A percentile compares a stretch with the other conserved stretches of the same genome.
phyloP scores from a whole-genome alignment of 1,140 invertebrate genomes.

The Saccostrea glomerata region DNA sequence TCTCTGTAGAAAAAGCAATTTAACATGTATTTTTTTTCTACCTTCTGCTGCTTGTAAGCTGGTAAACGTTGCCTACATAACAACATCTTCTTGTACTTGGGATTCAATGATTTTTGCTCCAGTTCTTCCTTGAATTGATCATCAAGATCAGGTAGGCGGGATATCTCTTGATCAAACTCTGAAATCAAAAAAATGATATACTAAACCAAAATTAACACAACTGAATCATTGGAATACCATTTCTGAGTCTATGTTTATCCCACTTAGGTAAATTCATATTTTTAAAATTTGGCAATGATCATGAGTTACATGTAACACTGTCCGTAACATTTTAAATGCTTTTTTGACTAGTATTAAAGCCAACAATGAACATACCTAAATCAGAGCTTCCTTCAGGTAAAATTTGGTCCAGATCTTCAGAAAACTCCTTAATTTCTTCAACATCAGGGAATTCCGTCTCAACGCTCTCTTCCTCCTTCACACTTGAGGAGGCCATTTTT shows the following conservation, averaged over 20 bases:
- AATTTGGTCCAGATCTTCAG: neutral
- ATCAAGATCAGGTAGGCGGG: conserved; percentile 47
- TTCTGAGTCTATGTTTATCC: too few species aligned
- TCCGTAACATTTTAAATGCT: too few species aligned
- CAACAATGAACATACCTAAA: neutral
- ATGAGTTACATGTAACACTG: too few species aligned
- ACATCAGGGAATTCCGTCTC: neutral
- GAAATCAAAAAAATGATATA: neutral
- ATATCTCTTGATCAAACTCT: conserved; percentile 2
- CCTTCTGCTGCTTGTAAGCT: conserved; percentile 69
- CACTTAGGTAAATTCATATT: too few species aligned
- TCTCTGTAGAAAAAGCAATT: too few species aligned
- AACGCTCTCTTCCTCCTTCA: neutral
- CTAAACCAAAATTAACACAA: neutral
- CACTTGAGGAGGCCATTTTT: neutral
- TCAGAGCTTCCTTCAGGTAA: neutral
- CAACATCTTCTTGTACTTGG: conserved; percentile 65
- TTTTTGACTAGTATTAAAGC: too few species aligned
- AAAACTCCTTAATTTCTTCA: neutral
- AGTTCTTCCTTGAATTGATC: conserved; percentile 52
- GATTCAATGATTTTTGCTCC: conserved; percentile 52
- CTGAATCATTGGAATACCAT: too few species aligned
- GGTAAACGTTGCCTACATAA: conserved; percentile 72
- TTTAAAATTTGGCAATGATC: too few species aligned
- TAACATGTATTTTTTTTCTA: conserved; percentile 40